Conservation (phyloP, 2,888 invertebrate genomes). For the Cheilosia variabilis region DNA sequence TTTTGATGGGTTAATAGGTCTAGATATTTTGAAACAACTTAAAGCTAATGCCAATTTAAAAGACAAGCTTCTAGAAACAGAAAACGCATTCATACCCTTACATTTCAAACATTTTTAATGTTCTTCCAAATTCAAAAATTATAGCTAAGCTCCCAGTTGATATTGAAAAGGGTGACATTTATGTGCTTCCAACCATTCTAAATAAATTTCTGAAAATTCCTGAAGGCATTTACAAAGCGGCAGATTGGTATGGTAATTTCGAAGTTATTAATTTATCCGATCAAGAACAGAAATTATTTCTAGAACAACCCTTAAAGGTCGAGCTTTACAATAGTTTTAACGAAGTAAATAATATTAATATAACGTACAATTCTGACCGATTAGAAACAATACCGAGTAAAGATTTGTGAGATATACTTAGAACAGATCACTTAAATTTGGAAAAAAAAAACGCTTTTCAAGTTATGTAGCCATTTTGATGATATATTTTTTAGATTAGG, state of each 20-base stretch:
- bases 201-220: neutral
- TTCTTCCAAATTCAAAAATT: neutral
- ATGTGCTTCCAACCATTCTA: neutral
- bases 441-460: slow-evolving; percentile 8
- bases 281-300: neutral
- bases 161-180: neutral
- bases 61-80: neutral
- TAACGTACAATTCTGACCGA: neutral
- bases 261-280: slow-evolving; percentile 4
- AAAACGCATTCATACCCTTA: neutral
- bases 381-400: neutral
- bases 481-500: slow-evolving; percentile 14
- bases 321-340: neutral
- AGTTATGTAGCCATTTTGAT: slow-evolving; percentile 7
- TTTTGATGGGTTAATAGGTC: slow-evolving; percentile 36
- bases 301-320: slow-evolving; percentile 9
- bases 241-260: neutral
- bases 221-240: slow-evolving; percentile 1
- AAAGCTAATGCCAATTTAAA: slow-evolving; percentile 5
- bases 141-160: slow-evolving; percentile 1
- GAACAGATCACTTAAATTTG: neutral
- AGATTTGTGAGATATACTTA: neutral
- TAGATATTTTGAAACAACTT: slow-evolving; percentile 14
- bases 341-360: neutral
- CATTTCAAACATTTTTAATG: neutral